A percentile compares a stretch with the other conserved stretches of the same genome.
These are phyloP conservation scores for Scaptomyza hsui DNA, from an alignment of 1,140 invertebrate genomes.

Conservation along the genomic window DNA sequence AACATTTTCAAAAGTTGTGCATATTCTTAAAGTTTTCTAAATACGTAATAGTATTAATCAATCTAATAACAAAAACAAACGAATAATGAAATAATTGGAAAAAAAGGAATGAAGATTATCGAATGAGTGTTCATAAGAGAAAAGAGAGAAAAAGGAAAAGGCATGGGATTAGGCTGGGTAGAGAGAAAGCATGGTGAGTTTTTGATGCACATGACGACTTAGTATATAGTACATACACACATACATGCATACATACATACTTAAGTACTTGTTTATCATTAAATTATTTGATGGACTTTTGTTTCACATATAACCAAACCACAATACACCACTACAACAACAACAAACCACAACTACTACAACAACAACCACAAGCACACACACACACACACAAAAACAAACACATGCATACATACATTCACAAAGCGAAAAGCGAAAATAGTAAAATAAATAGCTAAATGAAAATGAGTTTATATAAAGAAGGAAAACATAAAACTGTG, in stretches of 20 bases:
- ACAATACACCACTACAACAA: conserved; percentile 25
- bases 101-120: conserved; percentile 14
- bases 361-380: conserved; percentile 24
- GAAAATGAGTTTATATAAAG: conserved; percentile 81
- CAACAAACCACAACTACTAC: conserved; percentile 25
- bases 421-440: conserved; percentile 53
- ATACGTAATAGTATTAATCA: conserved; percentile 81
- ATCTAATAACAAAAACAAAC: conserved; percentile 42
- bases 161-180: conserved; percentile 28
- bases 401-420: conserved; percentile 28
- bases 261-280: conserved; percentile 1
- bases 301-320: conserved; percentile 40
- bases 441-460: conserved; percentile 82
- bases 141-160: conserved; percentile 24
- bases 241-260: conserved; percentile 28
- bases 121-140: conserved; percentile 70
- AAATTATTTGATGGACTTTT: conserved; percentile 24
- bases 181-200: conserved; percentile 63
- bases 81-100: conserved; percentile 34
- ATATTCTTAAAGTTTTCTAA: conserved; percentile 81
- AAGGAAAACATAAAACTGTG: conserved; percentile 83
- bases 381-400: conserved; percentile 40
- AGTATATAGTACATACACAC: conserved; percentile 15
- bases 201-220: conserved; percentile 61
- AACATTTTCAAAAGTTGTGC: conserved; percentile 78